phyloP scores from a whole-genome alignment of 1,140 invertebrate species.

The Streblospio benedicti region DNA sequence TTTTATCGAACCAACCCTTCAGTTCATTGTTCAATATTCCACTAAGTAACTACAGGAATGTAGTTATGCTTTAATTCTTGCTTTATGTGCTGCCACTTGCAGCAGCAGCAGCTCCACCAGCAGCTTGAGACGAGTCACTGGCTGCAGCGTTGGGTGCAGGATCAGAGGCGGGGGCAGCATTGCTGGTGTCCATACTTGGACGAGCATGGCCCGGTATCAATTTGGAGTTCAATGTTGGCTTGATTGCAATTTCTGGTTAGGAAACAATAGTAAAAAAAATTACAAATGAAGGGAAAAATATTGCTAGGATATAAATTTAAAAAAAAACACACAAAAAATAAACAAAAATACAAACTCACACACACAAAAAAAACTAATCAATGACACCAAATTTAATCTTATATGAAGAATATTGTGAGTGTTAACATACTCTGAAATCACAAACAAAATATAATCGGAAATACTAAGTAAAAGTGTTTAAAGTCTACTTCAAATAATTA shows the following conservation, averaged over 20 bases:
- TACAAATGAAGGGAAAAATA: not conserved
- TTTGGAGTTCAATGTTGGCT: conserved; percentile 14
- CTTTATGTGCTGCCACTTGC: too few species aligned
- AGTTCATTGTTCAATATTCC: too few species aligned
- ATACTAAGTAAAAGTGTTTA: not conserved
- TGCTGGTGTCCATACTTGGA: not conserved
- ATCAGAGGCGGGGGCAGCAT: not conserved
- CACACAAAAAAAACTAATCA: too few species aligned
- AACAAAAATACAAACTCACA: too few species aligned
- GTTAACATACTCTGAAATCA: not conserved
- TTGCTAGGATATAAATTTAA: too few species aligned
- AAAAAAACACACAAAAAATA: too few species aligned
- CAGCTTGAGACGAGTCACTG: too few species aligned
- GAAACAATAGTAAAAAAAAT: not conserved
- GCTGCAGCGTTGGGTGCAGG: not conserved
- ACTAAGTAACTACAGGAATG: too few species aligned
- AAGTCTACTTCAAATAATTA: not conserved
- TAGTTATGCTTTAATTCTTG: too few species aligned
- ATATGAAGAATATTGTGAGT: not conserved
- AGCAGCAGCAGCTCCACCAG: too few species aligned
- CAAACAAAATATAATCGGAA: too few species aligned
- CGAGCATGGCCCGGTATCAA: conserved; percentile 9
- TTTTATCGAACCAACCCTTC: too few species aligned
- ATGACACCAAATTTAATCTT: not conserved
- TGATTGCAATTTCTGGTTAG: conserved; percentile 14